phyloP scores from a whole-genome alignment of 2,797 vertebrate genomes.

The Enteromius trimaculatus region DNA sequence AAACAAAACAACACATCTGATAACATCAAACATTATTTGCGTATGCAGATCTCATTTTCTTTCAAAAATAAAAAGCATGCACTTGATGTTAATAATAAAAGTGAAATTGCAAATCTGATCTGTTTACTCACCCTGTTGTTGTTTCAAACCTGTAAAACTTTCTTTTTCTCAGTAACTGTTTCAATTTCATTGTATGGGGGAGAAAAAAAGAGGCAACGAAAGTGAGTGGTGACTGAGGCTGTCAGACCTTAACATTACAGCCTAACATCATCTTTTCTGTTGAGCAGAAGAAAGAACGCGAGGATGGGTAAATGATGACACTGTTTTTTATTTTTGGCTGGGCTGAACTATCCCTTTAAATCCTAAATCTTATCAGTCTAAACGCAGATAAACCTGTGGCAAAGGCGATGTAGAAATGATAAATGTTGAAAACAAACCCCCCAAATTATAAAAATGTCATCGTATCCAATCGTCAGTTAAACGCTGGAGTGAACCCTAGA shows the following conservation, averaged over 20 bases:
- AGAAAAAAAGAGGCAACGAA: not conserved
- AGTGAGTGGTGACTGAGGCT: conserved; percentile 6
- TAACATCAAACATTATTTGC: not conserved
- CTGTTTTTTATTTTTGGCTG: conserved; percentile 5
- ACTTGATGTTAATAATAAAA: not conserved
- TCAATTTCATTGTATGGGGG: not conserved
- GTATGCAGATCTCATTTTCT: not conserved
- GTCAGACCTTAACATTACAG: conserved; percentile 5
- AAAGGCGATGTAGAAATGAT: not conserved
- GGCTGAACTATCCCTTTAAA: conserved; percentile 4
- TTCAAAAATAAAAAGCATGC: not conserved
- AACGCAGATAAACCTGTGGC: conserved; percentile 9
- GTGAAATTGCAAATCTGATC: not conserved
- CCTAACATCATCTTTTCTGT: conserved; percentile 19
- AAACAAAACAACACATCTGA: not conserved
- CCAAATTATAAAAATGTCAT: conserved; percentile 33
- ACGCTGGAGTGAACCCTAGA: conserved; percentile 53
- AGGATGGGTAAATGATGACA: conserved; percentile 18
- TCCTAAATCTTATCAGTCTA: not conserved
- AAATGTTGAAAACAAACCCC: conserved; percentile 31
- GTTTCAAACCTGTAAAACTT: conserved; percentile 18
- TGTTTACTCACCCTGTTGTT: conserved; percentile 29
- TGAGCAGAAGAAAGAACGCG: conserved; percentile 4
- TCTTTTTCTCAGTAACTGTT: conserved; percentile 3
- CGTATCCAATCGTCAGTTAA: conserved; percentile 43